phyloP scores from a whole-genome alignment of 2,113 vertebrate species.

The Notothenia rossii region DNA sequence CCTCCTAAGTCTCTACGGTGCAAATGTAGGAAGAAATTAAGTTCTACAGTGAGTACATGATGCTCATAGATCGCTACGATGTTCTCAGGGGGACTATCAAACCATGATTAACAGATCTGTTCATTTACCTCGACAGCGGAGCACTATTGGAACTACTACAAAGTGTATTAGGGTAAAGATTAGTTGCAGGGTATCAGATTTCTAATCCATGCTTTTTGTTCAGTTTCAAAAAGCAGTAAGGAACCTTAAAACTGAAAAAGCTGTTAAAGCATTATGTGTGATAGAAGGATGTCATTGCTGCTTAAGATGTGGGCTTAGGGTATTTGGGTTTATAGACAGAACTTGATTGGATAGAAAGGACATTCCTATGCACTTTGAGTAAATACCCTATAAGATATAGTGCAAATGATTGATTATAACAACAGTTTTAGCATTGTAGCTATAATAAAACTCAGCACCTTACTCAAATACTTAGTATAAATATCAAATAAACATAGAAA shows the following conservation, averaged over 20 bases:
- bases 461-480: neutral
- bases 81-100: slow-evolving; percentile 79
- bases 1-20: slow-evolving; percentile 55
- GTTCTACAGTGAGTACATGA: slow-evolving; percentile 29
- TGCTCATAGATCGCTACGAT: slow-evolving; percentile 53
- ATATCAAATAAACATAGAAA: neutral
- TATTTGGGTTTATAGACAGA: slow-evolving; percentile 53
- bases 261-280: slow-evolving; percentile 29
- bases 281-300: slow-evolving; percentile 31
- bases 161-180: slow-evolving; percentile 37
- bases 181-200: slow-evolving; percentile 22
- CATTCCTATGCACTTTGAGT: slow-evolving; percentile 5
- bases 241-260: slow-evolving; percentile 30
- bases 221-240: slow-evolving; percentile 35
- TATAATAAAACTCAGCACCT: neutral
- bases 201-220: slow-evolving; percentile 42
- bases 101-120: slow-evolving; percentile 56
- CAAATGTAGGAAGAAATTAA: slow-evolving; percentile 42
- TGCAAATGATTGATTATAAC: neutral
- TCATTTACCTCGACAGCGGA: slow-evolving; percentile 65
- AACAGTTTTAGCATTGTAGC: neutral
- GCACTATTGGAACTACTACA: slow-evolving; percentile 53
- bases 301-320: slow-evolving; percentile 44
- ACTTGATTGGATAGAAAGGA: slow-evolving; percentile 61
- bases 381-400: neutral